phyloP scores from a whole-genome alignment of 2,113 vertebrate species.

The Ibidorhyncha struthersii region DNA sequence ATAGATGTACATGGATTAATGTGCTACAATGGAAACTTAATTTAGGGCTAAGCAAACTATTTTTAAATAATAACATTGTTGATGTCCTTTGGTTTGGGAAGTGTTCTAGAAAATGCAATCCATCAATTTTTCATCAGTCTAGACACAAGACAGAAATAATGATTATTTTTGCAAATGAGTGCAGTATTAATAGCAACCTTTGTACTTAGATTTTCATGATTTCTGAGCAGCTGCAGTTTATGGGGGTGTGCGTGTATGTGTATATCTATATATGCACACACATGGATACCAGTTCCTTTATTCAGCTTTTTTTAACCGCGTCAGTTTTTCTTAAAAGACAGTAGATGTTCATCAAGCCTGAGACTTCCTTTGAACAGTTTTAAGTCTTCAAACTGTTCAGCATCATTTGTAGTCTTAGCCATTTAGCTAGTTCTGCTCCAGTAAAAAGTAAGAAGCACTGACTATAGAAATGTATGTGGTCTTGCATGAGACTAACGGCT shows the following conservation, averaged over 20 bases:
- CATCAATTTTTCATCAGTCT: slow-evolving; percentile 25
- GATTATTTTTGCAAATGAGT: background rate
- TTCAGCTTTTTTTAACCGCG: background rate
- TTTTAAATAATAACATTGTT: slow-evolving; percentile 38
- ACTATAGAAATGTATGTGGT: background rate
- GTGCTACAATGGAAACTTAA: slow-evolving; percentile 45
- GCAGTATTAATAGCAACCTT: background rate
- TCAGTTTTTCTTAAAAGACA: background rate
- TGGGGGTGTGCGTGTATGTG: accelerated
- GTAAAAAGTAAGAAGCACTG: background rate
- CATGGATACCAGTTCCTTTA: background rate
- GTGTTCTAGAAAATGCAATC: slow-evolving; percentile 7
- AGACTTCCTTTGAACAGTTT: background rate
- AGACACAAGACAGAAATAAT: slow-evolving; percentile 17
- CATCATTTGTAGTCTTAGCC: background rate
- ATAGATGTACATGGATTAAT: slow-evolving; percentile 40
- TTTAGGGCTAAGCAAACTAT: slow-evolving; percentile 14
- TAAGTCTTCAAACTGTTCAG: background rate
- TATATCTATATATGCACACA: accelerated
- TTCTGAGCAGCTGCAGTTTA: background rate
- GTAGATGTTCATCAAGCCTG: background rate
- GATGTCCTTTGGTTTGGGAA: slow-evolving; percentile 24
- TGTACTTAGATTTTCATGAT: background rate
- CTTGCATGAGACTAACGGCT: background rate
- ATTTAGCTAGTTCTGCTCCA: background rate